Evolutionary conservation across 2,797 vertebrate genomes (phyloP).

Genomic region (Schizopygopsis malacanthus): DNA sequence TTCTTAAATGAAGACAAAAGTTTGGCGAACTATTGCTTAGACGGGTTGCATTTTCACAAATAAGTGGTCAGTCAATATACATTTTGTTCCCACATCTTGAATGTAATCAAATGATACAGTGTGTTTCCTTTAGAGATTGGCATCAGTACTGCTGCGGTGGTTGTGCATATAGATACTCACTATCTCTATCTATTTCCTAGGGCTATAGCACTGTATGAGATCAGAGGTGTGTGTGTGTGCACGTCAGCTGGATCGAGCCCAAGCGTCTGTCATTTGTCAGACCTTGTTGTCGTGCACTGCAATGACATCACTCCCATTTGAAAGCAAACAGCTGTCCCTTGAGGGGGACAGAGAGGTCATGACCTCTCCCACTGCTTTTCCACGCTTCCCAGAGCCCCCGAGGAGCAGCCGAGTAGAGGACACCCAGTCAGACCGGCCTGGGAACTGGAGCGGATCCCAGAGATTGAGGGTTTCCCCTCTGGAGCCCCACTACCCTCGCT

Average conservation of each 20-base stretch:
- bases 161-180: background rate
- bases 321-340: conserved; percentile 69
- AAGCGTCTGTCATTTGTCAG: conserved; percentile 66
- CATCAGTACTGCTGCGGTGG: background rate
- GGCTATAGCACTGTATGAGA: conserved; percentile 22
- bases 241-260: conserved; percentile 50
- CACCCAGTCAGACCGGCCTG: conserved; percentile 70
- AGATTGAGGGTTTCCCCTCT: conserved; percentile 58
- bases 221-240: background rate
- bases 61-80: too few species aligned
- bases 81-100: background rate
- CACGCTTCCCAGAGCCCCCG: conserved; percentile 71
- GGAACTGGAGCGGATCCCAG: conserved; percentile 71
- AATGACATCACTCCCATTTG: conserved; percentile 76
- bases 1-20: background rate
- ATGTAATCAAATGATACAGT: background rate
- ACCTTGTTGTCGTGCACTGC: conserved; percentile 63
- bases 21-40: background rate
- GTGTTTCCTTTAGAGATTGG: background rate
- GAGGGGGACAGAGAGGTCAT: conserved; percentile 66
- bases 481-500: conserved; percentile 46
- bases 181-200: conserved; percentile 11
- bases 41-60: background rate
- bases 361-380: conserved; percentile 78
- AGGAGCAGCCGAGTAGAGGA: conserved; percentile 43